A percentile compares a stretch with the other conserved stretches of the same genome.
Evolutionary conservation across 2,888 invertebrate genomes (phyloP).

Genomic region (Harpalus rubripes): DNA sequence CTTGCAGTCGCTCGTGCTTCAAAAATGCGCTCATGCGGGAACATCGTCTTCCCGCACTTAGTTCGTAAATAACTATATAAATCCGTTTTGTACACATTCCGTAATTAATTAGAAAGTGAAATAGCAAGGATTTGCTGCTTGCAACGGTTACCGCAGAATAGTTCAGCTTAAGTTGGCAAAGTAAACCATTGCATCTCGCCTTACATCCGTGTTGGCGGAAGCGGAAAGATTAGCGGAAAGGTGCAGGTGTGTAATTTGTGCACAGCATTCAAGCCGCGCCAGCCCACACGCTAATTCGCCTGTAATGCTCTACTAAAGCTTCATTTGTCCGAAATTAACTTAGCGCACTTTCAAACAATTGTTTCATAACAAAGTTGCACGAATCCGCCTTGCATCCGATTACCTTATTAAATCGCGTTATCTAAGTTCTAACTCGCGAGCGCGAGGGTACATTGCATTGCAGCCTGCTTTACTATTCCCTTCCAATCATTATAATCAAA

Average conservation of each 20-base stretch:
- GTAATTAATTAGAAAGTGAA: too few relatives aligned
- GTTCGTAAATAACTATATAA: too few relatives aligned
- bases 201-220: background rate
- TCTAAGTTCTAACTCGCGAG: background rate
- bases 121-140: too few relatives aligned
- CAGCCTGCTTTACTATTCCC: constrained; percentile 12
- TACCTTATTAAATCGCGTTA: constrained; percentile 39
- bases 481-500: constrained; percentile 17
- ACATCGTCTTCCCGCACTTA: too few relatives aligned
- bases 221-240: constrained; percentile 46
- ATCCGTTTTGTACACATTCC: too few relatives aligned
- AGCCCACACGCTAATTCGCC: constrained; percentile 31
- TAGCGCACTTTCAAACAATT: constrained; percentile 42
- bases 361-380: constrained; percentile 40
- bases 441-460: background rate
- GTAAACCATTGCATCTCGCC: background rate
- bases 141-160: background rate
- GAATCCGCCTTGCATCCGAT: constrained; percentile 36
- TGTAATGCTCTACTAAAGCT: constrained; percentile 42
- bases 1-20: too few relatives aligned
- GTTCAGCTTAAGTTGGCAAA: background rate
- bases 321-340: constrained; percentile 48
- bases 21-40: too few relatives aligned
- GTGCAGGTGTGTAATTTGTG: constrained; percentile 46
- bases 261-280: background rate